Evolutionary conservation across 2,797 vertebrate genomes (phyloP).

Genomic region (Mus caroli): DNA sequence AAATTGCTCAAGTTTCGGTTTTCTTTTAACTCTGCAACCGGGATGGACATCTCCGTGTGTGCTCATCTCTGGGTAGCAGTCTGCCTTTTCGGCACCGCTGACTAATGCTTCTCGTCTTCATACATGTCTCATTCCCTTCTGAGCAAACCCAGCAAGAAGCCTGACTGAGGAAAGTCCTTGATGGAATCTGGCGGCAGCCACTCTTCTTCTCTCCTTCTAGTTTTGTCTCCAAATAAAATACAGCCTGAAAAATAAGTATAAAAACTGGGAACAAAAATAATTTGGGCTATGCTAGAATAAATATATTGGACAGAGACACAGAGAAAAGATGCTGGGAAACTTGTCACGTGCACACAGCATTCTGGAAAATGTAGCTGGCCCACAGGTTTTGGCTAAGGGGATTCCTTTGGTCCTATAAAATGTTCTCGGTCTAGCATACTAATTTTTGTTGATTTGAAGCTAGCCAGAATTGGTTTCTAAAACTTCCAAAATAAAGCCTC

Average conservation of each 20-base stretch:
- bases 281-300: not conserved
- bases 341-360: not conserved
- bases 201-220: conserved; percentile 37
- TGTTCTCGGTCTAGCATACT: not conserved
- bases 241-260: conserved; percentile 47
- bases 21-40: conserved; percentile 36
- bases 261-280: not conserved
- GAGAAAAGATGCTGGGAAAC: not conserved
- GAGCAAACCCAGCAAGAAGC: conserved; percentile 36
- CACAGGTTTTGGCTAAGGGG: not conserved
- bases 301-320: not conserved
- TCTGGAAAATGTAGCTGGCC: not conserved
- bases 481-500: not conserved
- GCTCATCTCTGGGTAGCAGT: not conserved
- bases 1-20: conserved; percentile 64
- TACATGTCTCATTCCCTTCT: conserved; percentile 44
- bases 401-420: conserved; percentile 39
- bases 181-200: not conserved
- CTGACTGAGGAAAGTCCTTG: not conserved
- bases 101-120: conserved; percentile 64
- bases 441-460: not conserved
- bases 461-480: not conserved
- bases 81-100: conserved; percentile 54
- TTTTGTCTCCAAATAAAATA: conserved; percentile 63
- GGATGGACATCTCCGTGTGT: not conserved